Conservation (phyloP, 2,113 vertebrate species). For the Plecotus auritus region DNA sequence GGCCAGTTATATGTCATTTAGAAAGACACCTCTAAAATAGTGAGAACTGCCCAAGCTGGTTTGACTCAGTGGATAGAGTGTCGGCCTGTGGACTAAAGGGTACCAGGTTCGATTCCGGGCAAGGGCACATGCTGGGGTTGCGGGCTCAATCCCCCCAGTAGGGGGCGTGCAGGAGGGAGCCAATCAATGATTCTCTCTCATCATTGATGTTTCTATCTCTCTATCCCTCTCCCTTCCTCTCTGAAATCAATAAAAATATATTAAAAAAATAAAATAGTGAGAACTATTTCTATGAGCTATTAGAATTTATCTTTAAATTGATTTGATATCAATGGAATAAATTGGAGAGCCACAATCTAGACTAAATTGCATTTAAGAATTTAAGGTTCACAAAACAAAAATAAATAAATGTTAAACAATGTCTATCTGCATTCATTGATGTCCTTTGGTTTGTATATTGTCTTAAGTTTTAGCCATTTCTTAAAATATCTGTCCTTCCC, state of each 20-base stretch:
- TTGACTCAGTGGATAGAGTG: no score
- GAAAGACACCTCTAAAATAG: background rate
- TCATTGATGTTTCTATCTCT: no score
- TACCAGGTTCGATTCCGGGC: no score
- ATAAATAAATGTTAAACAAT: conserved; percentile 10
- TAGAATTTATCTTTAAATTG: conserved; percentile 26
- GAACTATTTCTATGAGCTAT: background rate
- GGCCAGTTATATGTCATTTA: background rate
- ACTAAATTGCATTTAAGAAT: background rate
- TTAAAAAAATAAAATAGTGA: background rate
- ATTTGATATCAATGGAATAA: background rate
- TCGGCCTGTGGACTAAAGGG: no score
- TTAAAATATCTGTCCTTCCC: background rate
- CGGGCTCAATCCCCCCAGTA: no score
- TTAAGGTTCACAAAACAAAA: conserved; percentile 14
- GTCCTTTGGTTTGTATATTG: background rate
- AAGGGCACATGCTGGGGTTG: no score
- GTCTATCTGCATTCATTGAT: background rate
- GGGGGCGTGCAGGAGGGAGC: no score
- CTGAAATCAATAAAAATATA: no score
- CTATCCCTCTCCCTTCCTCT: no score
- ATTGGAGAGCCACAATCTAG: background rate
- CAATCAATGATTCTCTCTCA: no score
- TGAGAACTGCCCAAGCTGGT: background rate
- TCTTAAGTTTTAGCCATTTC: background rate